Conservation (phyloP, 1,140 invertebrate species). For the Sinonovacula constricta region DNA sequence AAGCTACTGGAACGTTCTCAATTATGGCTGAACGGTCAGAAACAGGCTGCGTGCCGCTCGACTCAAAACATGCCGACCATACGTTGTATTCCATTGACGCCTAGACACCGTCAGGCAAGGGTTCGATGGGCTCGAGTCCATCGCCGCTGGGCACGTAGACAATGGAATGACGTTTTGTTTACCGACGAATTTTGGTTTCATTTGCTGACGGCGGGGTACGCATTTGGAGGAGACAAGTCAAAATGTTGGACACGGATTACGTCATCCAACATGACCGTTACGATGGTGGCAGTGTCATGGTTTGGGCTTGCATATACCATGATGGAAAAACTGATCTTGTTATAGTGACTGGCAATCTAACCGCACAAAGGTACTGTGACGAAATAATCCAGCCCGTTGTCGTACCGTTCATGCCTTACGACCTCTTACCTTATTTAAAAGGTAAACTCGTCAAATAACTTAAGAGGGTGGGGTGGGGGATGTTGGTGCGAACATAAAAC, state of each 20-base stretch:
- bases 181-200: neutral
- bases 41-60: neutral
- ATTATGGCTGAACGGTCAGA: neutral
- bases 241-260: neutral
- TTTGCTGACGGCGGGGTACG: neutral
- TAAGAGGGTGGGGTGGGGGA: too few relatives aligned
- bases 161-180: constrained; percentile 1
- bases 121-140: neutral
- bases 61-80: neutral
- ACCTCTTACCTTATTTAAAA: too few relatives aligned
- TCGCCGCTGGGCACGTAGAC: neutral
- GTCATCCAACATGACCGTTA: neutral
- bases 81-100: neutral
- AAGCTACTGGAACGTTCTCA: neutral
- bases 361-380: too few relatives aligned
- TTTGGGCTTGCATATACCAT: constrained; percentile 22
- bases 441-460: too few relatives aligned
- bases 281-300: constrained; percentile 8
- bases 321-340: constrained; percentile 13
- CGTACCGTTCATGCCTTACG: too few relatives aligned
- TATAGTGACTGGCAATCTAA: too few relatives aligned
- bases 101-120: neutral
- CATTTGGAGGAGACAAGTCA: neutral
- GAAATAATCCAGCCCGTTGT: too few relatives aligned
- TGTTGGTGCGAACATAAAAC: too few relatives aligned